Evolutionary conservation across 2,888 invertebrate genomes (phyloP).

Genomic region (Tetragnatha montana): DNA sequence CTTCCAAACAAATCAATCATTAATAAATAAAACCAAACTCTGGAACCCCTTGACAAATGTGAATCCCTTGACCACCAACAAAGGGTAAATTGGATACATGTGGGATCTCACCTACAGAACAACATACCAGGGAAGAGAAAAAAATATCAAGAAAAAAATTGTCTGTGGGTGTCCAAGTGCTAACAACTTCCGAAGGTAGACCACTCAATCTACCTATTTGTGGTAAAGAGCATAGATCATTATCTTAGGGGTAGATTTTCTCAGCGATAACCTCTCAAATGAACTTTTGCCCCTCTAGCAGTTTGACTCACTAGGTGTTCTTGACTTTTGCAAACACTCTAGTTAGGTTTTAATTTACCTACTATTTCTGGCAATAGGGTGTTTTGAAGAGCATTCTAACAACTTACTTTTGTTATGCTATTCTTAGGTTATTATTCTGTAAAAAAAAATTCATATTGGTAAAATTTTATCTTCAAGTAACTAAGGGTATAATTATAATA

Average conservation of each 20-base stretch:
- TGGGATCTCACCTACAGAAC: conserved; percentile 2
- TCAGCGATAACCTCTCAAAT: conserved; percentile 25
- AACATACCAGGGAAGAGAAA: not conserved
- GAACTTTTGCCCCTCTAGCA: conserved; percentile 8
- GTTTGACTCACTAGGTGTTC: not conserved
- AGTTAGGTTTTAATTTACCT: no score
- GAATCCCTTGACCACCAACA: conserved; percentile 57
- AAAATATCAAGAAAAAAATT: not conserved
- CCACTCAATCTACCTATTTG: conserved; percentile 5
- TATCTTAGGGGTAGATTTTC: conserved; percentile 47
- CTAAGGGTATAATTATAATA: no score
- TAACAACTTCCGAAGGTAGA: conserved; percentile 9
- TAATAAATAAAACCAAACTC: not conserved
- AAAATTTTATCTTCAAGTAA: no score
- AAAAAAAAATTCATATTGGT: no score
- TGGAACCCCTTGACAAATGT: not conserved
- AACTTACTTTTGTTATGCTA: no score
- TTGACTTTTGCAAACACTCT: no score
- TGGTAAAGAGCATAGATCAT: conserved; percentile 25
- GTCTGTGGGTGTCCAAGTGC: not conserved
- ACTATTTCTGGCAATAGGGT: no score
- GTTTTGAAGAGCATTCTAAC: no score
- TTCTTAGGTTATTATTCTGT: no score
- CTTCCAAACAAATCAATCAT: not conserved
- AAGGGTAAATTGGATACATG: conserved; percentile 43